Conservation (phyloP, 2,888 invertebrate genomes). For the Masnerella sp. region DNA sequence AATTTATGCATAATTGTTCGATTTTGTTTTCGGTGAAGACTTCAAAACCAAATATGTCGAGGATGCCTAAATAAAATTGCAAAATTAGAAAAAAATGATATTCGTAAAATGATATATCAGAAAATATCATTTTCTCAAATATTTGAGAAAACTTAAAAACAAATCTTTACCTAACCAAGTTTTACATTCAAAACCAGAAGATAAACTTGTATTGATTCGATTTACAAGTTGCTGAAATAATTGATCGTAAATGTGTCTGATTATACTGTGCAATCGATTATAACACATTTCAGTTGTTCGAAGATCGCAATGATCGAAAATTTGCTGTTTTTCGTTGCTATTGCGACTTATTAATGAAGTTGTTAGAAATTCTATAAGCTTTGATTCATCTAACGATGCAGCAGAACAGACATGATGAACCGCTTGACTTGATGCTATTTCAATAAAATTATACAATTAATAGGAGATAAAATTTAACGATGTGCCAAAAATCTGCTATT, state of each 20-base stretch:
- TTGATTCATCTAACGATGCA: constrained; percentile 62
- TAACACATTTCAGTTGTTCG: constrained; percentile 72
- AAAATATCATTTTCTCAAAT: too few species aligned
- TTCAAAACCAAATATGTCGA: constrained; percentile 77
- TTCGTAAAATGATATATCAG: neutral
- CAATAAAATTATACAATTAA: too few species aligned
- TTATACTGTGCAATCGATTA: constrained; percentile 74
- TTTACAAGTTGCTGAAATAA: constrained; percentile 75
- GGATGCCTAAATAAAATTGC: constrained; percentile 70
- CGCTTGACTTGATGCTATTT: constrained; percentile 67
- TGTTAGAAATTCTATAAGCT: constrained; percentile 67
- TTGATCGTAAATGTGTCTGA: constrained; percentile 75
- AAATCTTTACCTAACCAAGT: constrained; percentile 68
- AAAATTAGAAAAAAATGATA: neutral
- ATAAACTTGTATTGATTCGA: constrained; percentile 67
- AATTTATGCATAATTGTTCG: constrained; percentile 74
- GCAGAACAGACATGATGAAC: constrained; percentile 66
- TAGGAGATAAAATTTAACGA: too few species aligned
- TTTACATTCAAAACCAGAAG: constrained; percentile 60
- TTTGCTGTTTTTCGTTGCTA: constrained; percentile 64
- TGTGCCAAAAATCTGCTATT: too few species aligned
- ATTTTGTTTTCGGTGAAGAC: constrained; percentile 70
- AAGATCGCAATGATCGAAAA: constrained; percentile 70
- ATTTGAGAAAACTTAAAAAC: too few species aligned
- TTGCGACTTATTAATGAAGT: constrained; percentile 70